A percentile compares a stretch with the other conserved stretches of the same genome.
Evolutionary conservation across 2,888 invertebrate genomes (phyloP).

Genomic region (Ephialtes manifestator): DNA sequence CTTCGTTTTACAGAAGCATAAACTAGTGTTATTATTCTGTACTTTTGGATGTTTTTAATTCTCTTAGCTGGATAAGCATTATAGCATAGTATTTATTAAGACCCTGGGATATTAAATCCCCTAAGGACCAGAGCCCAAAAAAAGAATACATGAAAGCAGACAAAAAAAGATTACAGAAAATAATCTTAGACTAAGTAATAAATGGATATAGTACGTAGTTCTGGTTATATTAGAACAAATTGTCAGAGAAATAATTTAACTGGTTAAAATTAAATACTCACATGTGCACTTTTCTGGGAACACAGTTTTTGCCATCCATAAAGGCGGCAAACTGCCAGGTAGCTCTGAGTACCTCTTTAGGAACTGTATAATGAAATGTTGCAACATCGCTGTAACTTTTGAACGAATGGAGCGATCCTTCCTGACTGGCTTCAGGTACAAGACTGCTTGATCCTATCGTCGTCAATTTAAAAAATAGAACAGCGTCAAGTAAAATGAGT

Average conservation of each 20-base stretch:
- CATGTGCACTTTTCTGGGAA: constrained; percentile 85
- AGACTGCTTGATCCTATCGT: constrained; percentile 70
- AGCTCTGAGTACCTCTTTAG: constrained; percentile 85
- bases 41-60: too few species aligned
- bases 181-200: too few species aligned
- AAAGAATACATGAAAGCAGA: too few species aligned
- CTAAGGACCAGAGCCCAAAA: too few species aligned
- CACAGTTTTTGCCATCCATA: constrained; percentile 85
- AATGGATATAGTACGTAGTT: not conserved
- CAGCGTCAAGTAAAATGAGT: not conserved
- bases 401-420: constrained; percentile 86
- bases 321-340: constrained; percentile 87
- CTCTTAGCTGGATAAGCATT: too few species aligned
- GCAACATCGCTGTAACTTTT: constrained; percentile 86
- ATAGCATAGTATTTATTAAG: too few species aligned
- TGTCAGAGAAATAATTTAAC: too few species aligned
- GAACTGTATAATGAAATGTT: constrained; percentile 86
- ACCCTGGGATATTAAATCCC: too few species aligned
- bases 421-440: constrained; percentile 86
- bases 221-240: not conserved
- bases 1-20: too few species aligned
- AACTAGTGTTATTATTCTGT: too few species aligned
- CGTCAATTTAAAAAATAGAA: constrained; percentile 44
- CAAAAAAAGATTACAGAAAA: too few species aligned
- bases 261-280: constrained; percentile 74